A percentile compares a stretch with the other conserved stretches of the same genome.
phyloP scores from a whole-genome alignment of 2,888 invertebrate species.

The Hirtodrosophila confusa region DNA sequence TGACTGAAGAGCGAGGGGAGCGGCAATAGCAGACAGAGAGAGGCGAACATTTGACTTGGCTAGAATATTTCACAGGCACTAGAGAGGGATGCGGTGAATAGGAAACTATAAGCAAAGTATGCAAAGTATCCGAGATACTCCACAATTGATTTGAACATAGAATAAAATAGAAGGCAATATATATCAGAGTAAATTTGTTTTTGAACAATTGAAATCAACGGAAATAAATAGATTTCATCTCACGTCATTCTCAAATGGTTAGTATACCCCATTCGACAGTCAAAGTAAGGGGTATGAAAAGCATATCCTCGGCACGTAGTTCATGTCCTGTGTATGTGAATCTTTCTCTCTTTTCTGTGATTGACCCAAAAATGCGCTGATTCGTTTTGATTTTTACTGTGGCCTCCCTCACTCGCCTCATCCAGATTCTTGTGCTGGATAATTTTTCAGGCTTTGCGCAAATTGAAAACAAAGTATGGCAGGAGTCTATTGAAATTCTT shows the following conservation, averaged over 20 bases:
- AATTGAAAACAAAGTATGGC: conserved; percentile 68
- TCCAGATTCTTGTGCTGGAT: conserved; percentile 13
- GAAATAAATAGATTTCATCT: too few relatives aligned
- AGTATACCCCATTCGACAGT: conserved; percentile 1
- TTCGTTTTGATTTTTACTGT: conserved; percentile 69
- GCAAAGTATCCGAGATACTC: background rate
- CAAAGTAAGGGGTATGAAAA: conserved; percentile 1
- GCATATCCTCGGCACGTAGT: conserved; percentile 62
- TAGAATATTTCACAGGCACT: conserved; percentile 22
- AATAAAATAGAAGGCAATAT: too few relatives aligned
- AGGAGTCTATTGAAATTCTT: conserved; percentile 37
- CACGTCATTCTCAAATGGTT: too few relatives aligned
- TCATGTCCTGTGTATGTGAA: conserved; percentile 39
- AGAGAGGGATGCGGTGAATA: background rate
- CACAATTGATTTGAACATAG: background rate
- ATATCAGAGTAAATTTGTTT: too few relatives aligned
- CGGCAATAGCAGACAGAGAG: conserved; percentile 6
- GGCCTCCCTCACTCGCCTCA: conserved; percentile 17
- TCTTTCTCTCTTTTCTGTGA: conserved; percentile 40
- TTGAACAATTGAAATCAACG: too few relatives aligned
- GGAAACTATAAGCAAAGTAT: background rate
- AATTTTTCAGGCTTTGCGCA: conserved; percentile 25
- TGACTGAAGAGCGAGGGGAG: conserved; percentile 3
- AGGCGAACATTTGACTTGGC: conserved; percentile 4
- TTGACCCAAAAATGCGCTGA: conserved; percentile 77